A percentile compares a stretch with the other conserved stretches of the same genome.
phyloP scores from a whole-genome alignment of 2,888 invertebrate genomes.

The Apoderus coryli region DNA sequence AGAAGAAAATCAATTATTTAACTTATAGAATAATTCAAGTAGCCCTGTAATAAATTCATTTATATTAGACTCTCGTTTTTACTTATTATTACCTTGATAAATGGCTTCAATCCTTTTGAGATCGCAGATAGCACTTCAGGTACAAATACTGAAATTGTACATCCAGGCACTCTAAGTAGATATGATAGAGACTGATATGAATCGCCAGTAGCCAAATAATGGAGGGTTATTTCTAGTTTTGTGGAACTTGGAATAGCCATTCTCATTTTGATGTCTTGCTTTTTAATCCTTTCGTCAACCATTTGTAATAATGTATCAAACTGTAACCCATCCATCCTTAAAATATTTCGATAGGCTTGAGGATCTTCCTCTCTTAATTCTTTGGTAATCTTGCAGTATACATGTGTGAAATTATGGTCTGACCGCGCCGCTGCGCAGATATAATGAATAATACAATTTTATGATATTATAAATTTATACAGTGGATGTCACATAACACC shows the following conservation, averaged over 20 bases:
- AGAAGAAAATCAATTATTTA: too few relatives aligned
- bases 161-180: slow-evolving; percentile 3
- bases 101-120: slow-evolving; percentile 1
- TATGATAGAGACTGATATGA: slow-evolving; percentile 1
- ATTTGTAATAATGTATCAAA: slow-evolving; percentile 6
- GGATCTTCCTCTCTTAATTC: slow-evolving; percentile 6
- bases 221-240: slow-evolving; percentile 5
- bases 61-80: too few relatives aligned
- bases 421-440: too few relatives aligned
- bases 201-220: slow-evolving; percentile 4
- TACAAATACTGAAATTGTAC: slow-evolving; percentile 2
- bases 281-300: too few relatives aligned
- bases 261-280: too few relatives aligned
- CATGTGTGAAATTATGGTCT: too few relatives aligned
- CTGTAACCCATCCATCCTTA: not conserved
- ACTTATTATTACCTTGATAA: not conserved
- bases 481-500: too few relatives aligned
- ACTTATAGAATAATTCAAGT: too few relatives aligned
- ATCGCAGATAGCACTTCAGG: slow-evolving; percentile 2
- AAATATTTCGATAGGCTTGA: slow-evolving; percentile 3
- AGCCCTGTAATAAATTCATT: too few relatives aligned
- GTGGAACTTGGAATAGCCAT: slow-evolving; percentile 3
- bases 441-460: too few relatives aligned
- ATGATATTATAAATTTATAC: too few relatives aligned
- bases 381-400: too few relatives aligned